These are phyloP conservation scores for Esperia sulphurella DNA, from an alignment of 2,888 invertebrate species.

Conservation along the genomic window DNA sequence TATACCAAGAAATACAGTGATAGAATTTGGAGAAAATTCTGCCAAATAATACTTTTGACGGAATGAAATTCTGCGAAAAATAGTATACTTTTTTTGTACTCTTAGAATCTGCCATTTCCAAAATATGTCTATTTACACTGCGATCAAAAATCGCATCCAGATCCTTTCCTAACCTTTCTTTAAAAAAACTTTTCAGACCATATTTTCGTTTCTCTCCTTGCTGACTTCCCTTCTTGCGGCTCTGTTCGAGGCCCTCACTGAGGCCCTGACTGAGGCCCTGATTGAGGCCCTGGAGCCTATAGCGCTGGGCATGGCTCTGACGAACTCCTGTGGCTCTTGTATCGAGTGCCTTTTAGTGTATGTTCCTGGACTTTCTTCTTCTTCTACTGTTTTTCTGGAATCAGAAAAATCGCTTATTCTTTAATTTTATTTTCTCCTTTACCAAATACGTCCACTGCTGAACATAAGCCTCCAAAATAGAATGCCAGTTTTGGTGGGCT, in stretches of 20 bases:
- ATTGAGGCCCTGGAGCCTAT: constrained; percentile 58
- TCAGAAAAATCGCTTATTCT: neutral
- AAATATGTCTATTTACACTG: no score
- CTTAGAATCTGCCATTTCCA: no score
- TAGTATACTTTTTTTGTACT: no score
- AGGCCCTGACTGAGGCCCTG: constrained; percentile 56
- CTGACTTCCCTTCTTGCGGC: neutral
- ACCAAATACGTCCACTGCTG: no score
- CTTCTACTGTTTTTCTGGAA: constrained; percentile 39
- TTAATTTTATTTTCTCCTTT: no score
- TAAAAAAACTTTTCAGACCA: constrained; percentile 6
- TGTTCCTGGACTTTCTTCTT: constrained; percentile 38
- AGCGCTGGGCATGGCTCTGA: constrained; percentile 48
- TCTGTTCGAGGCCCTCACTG: constrained; percentile 35
- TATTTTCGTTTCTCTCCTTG: neutral
- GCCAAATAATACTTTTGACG: no score
- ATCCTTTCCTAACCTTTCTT: neutral
- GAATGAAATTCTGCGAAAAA: no score
- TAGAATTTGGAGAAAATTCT: no score
- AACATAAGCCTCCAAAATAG: no score
- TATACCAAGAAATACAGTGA: no score
- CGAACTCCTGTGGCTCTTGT: constrained; percentile 36
- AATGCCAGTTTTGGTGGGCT: no score
- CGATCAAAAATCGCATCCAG: no score
- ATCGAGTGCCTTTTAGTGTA: constrained; percentile 45